Evolutionary conservation across 2,888 invertebrate genomes (phyloP).

Genomic region (Galerucella calmariensis): DNA sequence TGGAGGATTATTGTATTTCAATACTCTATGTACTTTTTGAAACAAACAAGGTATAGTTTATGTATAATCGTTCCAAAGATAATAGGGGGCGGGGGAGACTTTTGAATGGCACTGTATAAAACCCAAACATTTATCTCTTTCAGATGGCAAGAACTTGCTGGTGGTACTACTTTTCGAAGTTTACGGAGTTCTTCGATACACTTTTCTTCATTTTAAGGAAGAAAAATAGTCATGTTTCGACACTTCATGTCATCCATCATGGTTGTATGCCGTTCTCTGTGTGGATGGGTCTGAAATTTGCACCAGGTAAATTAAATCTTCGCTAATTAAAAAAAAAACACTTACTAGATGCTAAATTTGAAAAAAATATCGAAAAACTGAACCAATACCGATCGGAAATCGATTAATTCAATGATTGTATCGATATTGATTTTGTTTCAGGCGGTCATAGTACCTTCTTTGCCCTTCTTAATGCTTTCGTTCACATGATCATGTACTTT

Average conservation of each 20-base stretch:
- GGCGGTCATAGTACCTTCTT: conserved; percentile 98
- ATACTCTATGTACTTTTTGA: no score
- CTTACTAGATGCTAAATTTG: no score
- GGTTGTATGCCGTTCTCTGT: conserved; percentile 95
- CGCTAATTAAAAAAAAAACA: no score
- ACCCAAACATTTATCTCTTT: conserved; percentile 44
- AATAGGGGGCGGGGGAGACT: no score
- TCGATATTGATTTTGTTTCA: conserved; percentile 58
- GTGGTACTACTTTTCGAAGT: conserved; percentile 96
- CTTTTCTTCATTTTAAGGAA: conserved; percentile 95
- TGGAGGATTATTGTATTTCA: no score
- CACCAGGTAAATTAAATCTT: conserved; percentile 76
- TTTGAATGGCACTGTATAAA: not conserved
- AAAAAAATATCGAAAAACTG: no score
- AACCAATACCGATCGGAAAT: no score
- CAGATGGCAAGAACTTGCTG: conserved; percentile 89
- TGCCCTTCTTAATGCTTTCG: conserved; percentile 91
- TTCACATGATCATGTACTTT: conserved; percentile 97
- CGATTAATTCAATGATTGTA: no score
- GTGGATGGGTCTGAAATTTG: conserved; percentile 96
- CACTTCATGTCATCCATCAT: conserved; percentile 94
- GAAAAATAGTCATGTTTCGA: conserved; percentile 90
- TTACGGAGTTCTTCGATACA: conserved; percentile 93
- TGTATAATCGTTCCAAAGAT: no score
- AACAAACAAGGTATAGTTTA: no score